Evolutionary conservation across 2,113 vertebrate species (phyloP), one percentile per base, ranked within the genome.

Genomic region (Notiomystis cincta): DNA sequence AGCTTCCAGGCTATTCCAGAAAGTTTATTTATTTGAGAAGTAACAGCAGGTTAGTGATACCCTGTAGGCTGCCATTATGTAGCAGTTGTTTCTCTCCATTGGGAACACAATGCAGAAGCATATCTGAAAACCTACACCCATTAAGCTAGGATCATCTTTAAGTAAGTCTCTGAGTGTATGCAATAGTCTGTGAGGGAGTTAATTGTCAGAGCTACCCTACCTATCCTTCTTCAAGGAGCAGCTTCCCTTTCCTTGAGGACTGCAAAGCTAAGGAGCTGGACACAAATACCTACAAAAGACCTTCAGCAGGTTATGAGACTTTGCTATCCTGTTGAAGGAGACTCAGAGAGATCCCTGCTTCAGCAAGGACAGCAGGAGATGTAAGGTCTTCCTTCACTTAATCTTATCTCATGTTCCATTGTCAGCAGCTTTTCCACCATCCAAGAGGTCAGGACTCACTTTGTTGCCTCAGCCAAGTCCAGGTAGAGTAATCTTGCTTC

Each of bases 51-150:
- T 8, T 56, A 54, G 65, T 30, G 5, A 51, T 8, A 87, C 11
- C 14, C 38, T 45, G 18, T 50, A 57, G 1, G 3, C 16, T 70
- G 35, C 7, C 20, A 31, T 71, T 48, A 45, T 0, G 0, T 24
- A 28, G 22, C 1, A 14, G 64, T 66, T 60, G 1, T 48, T 91
- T 53, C n/a, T 67, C 45, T 75, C 9, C 8, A 5, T 8, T 57
- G 25, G 25, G 25, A 85, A 38, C 4, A 25, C 24, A 31, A 6
- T 38, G 40, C 20, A 76, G 48, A 76, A 57, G 2, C 25, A 15
- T 50, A 42, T 16, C 24, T 42, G 33, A 57, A 89, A 66, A 71
- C 1, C 5, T 60, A 3, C 3, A 21, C 5, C 44, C 6, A 14
- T 20, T 10, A 58, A 20, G 4, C 31, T 48, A 64, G 25, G 13